Evolutionary conservation across 2,113 vertebrate genomes (phyloP), one percentile per base, ranked within the genome.

Genomic region (Poeciliopsis turrubarensis): DNA sequence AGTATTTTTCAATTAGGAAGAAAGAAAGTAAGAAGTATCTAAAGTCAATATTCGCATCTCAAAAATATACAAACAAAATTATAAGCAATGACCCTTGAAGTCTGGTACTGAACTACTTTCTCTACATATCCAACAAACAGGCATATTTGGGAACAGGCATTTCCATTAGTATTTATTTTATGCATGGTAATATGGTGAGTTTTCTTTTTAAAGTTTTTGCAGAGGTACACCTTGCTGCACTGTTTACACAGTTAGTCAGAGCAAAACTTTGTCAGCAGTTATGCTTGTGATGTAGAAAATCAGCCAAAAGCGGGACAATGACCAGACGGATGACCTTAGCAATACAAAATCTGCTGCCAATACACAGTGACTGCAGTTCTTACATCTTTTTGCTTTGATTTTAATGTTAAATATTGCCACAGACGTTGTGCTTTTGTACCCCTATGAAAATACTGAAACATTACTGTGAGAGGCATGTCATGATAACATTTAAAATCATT

Each of bases 281-380:
- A 68, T 70, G 0, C 37, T 68, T 72, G 72, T 80, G 13, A 79
- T 0, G 19, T 68, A 25, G n/a, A 73, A 74, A 73, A 27, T 74
- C 72, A 44, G 70, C 64, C 70, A 10, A 75, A 22, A 51, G 76
- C 27, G 60, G 32, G 68, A 72, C 44, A 5, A 26, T 10, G 47
- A 67, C 64, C 86, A 79, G 39, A 83, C 27, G 72, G 54, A 87
- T 64, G 86, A 85, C 62, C 65, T 83, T 37, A 73, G 72, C 51
- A 7, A 69, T 31, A 4, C 4, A 61, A 81, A 78, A 73, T 54
- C 65, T 60, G 66, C 47, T 30, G 54, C 60, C 72, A 69, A 76
- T 64, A 17, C 66, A 68, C 34, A 29, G 60, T 22, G 5, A 26
- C 11, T 29, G 27, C 37, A 57, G 51, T n/a, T 57, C 17, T 78